Conservation (phyloP, 2,888 invertebrate genomes). For the Drosophila anomalata region DNA sequence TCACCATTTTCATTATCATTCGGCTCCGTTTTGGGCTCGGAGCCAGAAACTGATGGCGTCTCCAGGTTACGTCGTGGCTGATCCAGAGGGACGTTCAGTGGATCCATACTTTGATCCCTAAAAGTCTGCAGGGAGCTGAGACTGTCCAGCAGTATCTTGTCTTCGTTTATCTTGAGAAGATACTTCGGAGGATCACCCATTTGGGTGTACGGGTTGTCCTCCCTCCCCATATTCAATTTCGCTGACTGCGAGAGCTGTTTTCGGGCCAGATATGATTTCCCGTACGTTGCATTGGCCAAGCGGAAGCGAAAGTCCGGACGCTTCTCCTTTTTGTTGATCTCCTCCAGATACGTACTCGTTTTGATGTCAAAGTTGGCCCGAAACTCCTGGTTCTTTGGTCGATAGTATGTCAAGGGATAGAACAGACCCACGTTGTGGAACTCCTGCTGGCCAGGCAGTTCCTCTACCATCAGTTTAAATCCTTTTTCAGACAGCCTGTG, state of each 20-base stretch:
- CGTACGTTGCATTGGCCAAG: slow-evolving; percentile 45
- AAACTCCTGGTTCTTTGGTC: slow-evolving; percentile 17
- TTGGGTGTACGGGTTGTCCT: slow-evolving; percentile 51
- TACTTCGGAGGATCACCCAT: slow-evolving; percentile 34
- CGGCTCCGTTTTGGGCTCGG: slow-evolving; percentile 10
- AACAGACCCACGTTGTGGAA: slow-evolving; percentile 67
- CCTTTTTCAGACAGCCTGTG: slow-evolving; percentile 53
- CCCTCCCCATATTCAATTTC: slow-evolving; percentile 13
- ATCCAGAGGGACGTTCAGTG: slow-evolving; percentile 56
- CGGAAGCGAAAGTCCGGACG: slow-evolving; percentile 47
- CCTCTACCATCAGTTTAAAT: slow-evolving; percentile 55
- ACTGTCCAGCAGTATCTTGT: slow-evolving; percentile 35
- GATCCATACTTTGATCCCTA: slow-evolving; percentile 75
- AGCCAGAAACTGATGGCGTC: slow-evolving; percentile 1
- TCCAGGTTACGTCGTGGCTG: slow-evolving; percentile 72
- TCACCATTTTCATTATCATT: background rate
- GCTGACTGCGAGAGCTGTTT: background rate
- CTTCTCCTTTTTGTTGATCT: slow-evolving; percentile 42
- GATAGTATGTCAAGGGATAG: slow-evolving; percentile 12
- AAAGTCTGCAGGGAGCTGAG: slow-evolving; percentile 70
- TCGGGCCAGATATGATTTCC: slow-evolving; percentile 37
- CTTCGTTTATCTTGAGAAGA: slow-evolving; percentile 40
- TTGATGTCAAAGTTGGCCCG: slow-evolving; percentile 68
- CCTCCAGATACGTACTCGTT: slow-evolving; percentile 67
- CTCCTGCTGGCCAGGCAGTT: slow-evolving; percentile 59